Evolutionary conservation across 2,888 invertebrate species (phyloP).

Genomic region (Drosophila rellima): DNA sequence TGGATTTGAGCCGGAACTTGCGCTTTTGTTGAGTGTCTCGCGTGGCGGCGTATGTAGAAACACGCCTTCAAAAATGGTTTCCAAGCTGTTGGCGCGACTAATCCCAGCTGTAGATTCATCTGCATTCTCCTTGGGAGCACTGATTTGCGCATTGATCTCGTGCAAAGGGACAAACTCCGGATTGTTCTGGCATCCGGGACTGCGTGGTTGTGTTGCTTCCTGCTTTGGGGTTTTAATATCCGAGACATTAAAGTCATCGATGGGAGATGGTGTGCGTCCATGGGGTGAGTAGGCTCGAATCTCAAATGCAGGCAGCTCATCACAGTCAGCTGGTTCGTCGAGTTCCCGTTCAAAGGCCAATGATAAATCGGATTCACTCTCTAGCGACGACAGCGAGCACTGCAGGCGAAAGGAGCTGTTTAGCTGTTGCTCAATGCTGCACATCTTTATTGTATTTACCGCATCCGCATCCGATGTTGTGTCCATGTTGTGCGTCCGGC

Average conservation of each 20-base stretch:
- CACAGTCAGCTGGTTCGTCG: conserved; percentile 63
- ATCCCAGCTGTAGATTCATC: conserved; percentile 42
- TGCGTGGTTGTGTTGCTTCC: conserved; percentile 19
- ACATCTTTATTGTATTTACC: conserved; percentile 51
- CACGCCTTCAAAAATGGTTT: conserved; percentile 85
- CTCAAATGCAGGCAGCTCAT: conserved; percentile 84
- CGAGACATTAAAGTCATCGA: conserved; percentile 69
- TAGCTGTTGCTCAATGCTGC: conserved; percentile 52
- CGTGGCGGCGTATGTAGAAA: conserved; percentile 84
- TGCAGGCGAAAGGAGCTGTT: conserved; percentile 73
- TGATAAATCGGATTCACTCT: conserved; percentile 82
- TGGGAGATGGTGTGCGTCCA: conserved; percentile 84
- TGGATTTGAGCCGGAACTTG: conserved; percentile 23
- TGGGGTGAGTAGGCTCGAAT: conserved; percentile 83
- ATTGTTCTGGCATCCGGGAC: conserved; percentile 53
- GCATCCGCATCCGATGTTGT: conserved; percentile 52
- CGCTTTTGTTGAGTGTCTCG: conserved; percentile 45
- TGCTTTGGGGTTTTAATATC: conserved; percentile 66
- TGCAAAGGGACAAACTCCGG: conserved; percentile 83
- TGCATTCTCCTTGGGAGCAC: conserved; percentile 75
- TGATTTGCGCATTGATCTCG: conserved; percentile 84
- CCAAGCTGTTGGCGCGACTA: conserved; percentile 75
- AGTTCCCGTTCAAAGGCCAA: conserved; percentile 80
- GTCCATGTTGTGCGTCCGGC: conserved; percentile 58
- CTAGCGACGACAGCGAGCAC: conserved; percentile 78